phyloP scores from a whole-genome alignment of 2,113 vertebrate species.

The Triplophysa siluroides region DNA sequence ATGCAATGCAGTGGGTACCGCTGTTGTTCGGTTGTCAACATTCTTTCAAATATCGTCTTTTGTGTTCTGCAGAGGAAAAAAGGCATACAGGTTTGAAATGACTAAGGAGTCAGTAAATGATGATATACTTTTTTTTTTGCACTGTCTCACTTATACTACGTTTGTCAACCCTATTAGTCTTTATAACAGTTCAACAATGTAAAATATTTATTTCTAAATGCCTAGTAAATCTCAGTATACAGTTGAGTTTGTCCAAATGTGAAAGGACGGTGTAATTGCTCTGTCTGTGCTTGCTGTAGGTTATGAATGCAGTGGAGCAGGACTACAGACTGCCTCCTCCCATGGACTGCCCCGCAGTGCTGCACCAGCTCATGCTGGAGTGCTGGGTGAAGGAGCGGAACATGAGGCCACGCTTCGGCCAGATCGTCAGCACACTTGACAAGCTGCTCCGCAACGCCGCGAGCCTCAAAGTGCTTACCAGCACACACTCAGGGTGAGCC shows the following conservation, averaged over 20 bases:
- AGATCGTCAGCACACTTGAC: constrained; percentile 96
- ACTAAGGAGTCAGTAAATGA: too few species aligned
- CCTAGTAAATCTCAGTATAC: neutral
- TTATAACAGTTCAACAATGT: neutral
- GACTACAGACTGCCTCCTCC: constrained; percentile 96
- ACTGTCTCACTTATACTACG: neutral
- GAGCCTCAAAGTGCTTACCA: constrained; percentile 95
- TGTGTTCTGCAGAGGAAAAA: too few species aligned
- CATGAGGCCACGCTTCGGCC: constrained; percentile 94
- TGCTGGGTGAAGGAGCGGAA: constrained; percentile 99
- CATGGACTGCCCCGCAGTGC: constrained; percentile 97
- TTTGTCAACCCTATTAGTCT: neutral
- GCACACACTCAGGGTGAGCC: constrained; percentile 90
- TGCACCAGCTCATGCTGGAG: constrained; percentile 98
- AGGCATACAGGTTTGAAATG: too few species aligned
- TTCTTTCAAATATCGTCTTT: too few species aligned
- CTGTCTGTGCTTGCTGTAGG: constrained; percentile 68
- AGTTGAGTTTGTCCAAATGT: neutral
- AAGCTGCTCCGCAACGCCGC: constrained; percentile 97
- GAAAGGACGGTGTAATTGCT: constrained; percentile 25
- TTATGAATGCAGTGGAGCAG: constrained; percentile 98
- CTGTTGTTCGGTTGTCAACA: too few species aligned
- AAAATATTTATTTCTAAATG: neutral
- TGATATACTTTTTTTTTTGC: neutral
- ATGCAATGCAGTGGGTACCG: too few species aligned